Evolutionary conservation across 2,888 invertebrate genomes (phyloP), one percentile per base, ranked within the genome.

Genomic region (Apamea anceps): DNA sequence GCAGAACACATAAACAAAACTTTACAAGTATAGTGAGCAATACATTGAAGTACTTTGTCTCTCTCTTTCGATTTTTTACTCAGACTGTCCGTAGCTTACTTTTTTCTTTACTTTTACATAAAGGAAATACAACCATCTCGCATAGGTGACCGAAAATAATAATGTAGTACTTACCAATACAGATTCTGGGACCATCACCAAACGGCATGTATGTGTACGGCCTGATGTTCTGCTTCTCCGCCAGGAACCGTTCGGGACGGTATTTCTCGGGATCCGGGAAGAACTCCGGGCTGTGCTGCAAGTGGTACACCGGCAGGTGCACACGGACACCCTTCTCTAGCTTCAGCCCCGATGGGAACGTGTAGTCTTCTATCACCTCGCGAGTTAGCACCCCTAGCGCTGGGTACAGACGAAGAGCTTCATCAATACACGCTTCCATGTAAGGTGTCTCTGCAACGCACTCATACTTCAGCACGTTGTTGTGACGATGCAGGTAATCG

Each of bases 281-380:
- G 32, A 32, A 32, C 32, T 32, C 32, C 32, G 32, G 32, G 32
- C 32, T 32, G 32, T 32, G 32, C 93, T 96, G 96, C 62, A 96
- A 71, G 57, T 94, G 90, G 77, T 93, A 92, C 5, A 94, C 87
- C 0, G 96, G 96, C 48, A 96, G 73, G 73, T 96, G 95, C 2
- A 96, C 87, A 0, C 95, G 93, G 32, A 93, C 63, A 0, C 93
- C 94, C 81, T 93, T 94, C 57, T 95, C 92, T 6, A 96, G 65
- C 25, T 67, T 82, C 28, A 95, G 80, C 0, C 95, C 95, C 2
- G 91, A 86, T 0, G 95, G 94, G 7, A 96, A 85, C 0, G 89
- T 92, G 75, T 95, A 96, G 72, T 94, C 91, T 4, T 94, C 93
- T 13, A 93, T 79, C 18, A 95, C 93, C 77, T 95, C 95, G 5